Evolutionary conservation across 2,113 vertebrate species (phyloP).

Genomic region (Machaerirhynchus nigripectus): DNA sequence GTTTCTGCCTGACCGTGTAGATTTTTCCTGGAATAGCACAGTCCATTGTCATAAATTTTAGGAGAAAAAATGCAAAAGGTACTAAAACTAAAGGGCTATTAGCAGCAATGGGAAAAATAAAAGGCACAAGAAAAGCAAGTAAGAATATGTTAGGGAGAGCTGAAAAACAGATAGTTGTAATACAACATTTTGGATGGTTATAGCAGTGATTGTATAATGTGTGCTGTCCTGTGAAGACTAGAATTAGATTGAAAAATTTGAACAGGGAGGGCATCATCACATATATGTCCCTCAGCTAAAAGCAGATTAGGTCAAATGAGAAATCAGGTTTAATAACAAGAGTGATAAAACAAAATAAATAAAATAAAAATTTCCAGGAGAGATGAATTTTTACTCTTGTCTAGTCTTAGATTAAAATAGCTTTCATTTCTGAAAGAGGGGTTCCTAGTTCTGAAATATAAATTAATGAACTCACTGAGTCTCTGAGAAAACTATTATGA

Average conservation of each 20-base stretch:
- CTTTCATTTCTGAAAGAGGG: background rate
- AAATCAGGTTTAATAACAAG: background rate
- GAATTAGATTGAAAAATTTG: background rate
- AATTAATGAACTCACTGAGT: background rate
- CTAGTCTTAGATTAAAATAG: background rate
- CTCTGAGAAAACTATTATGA: background rate
- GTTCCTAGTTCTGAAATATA: background rate
- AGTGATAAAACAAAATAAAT: background rate
- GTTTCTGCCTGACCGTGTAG: conserved; percentile 18
- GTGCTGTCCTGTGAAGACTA: background rate
- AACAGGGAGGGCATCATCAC: background rate
- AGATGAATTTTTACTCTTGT: background rate
- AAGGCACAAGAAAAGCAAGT: background rate
- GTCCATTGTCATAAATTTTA: background rate
- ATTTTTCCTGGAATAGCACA: conserved; percentile 6
- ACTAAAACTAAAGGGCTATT: background rate
- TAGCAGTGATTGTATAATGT: background rate
- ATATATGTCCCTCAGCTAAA: background rate
- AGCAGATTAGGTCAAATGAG: background rate
- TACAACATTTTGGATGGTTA: background rate
- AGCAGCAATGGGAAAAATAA: background rate
- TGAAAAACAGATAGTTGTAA: background rate
- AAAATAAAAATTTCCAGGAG: background rate
- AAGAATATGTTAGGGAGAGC: background rate
- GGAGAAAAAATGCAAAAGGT: background rate